Base-by-base conservation (phyloP, 2,797 vertebrate species). In the Loris lydekkerianus region DNA sequence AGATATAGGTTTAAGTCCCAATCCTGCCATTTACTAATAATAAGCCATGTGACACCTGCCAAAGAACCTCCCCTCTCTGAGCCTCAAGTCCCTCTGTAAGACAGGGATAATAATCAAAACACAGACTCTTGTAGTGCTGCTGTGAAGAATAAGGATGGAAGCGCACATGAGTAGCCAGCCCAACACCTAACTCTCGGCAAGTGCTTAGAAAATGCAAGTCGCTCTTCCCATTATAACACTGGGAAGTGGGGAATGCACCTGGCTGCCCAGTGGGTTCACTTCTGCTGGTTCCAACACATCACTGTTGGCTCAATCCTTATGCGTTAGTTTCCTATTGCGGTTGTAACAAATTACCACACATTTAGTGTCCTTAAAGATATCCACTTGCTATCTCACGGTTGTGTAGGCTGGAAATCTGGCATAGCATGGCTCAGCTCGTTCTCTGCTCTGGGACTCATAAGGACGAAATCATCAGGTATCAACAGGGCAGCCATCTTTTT, bases 381-480 rank as follows among this genome's bases (percentile, higher is more conserved):
- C 14, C 49, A 87, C 43, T 58, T 81, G 43, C 34, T 43, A 83
- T 72, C 40, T 83, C 7, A 86, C 23, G 53, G 56, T 91, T 86
- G 56, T 40, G 37, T 27, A 46, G 34, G 37, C 40, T 69, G 92
- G 69, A 78, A 72, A 58, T 65, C 37, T 67, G 83, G 63, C 27
- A 78, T 3, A n/a, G 15, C 8, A 20, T 14, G 15, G 34, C 56
- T 82, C 65, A 70, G 34, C 21, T 86, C 11, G 11, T 61, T 61
- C n/a, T 91, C 84, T 87, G 73, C 29, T 81, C 40, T 83, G 73
- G 58, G 49, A 82, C 56, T 89, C 85, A 56, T 34, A 73, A 91
- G 72, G 87, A 73, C 63, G 73, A 93, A 92, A 76, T 46, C 95
- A 96, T 29, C 25, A 95, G 31, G 27, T 78, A 40, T 85, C 83